These are phyloP conservation scores for Lethenteron reissneri DNA, from an alignment of 2,113 vertebrate species.

Conservation along the genomic window DNA sequence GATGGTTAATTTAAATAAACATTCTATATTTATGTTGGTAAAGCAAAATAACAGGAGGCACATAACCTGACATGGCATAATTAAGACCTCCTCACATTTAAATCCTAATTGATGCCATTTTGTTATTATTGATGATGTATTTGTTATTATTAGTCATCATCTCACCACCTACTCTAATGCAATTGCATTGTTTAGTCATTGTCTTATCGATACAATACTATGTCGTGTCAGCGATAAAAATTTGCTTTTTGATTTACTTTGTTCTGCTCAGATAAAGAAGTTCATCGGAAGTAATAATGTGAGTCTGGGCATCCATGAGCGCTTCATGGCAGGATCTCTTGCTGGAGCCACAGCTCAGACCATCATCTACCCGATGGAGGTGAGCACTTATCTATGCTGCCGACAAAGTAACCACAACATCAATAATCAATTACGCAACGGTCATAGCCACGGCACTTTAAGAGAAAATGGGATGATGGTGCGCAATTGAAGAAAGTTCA, in stretches of 20 bases:
- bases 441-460: too few relatives aligned
- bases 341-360: constrained; percentile 82
- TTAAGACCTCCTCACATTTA: too few relatives aligned
- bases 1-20: too few relatives aligned
- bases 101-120: neutral
- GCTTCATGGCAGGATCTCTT: constrained; percentile 70
- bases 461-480: too few relatives aligned
- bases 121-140: neutral
- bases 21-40: too few relatives aligned
- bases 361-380: constrained; percentile 92
- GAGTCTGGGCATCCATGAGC: constrained; percentile 40
- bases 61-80: too few relatives aligned
- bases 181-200: neutral
- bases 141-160: neutral
- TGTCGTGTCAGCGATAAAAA: neutral
- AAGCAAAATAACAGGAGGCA: too few relatives aligned
- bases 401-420: neutral
- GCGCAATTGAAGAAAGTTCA: too few relatives aligned
- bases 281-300: constrained; percentile 42
- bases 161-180: neutral
- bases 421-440: too few relatives aligned
- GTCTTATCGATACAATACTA: neutral
- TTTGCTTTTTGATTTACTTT: constrained; percentile 2
- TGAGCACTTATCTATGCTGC: constrained; percentile 15
- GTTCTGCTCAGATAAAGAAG: constrained; percentile 52